Conservation (phyloP, 2,797 vertebrate genomes). For the Oceanodroma leucorhoa region DNA sequence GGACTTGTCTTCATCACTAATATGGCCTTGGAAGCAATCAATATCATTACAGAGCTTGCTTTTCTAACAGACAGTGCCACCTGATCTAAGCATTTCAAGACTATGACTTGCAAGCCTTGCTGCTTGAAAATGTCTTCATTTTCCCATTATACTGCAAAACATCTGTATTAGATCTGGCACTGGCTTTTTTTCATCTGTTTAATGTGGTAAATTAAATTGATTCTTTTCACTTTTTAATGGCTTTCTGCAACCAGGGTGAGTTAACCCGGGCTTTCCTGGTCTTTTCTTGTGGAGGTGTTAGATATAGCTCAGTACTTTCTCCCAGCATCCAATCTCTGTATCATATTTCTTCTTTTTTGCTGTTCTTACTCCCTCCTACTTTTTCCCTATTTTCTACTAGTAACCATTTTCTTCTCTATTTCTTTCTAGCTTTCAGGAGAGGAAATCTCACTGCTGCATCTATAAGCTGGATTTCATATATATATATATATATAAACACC, state of each 20-base stretch:
- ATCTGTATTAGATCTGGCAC: conserved; percentile 18
- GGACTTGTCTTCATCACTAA: conserved; percentile 83
- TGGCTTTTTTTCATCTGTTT: conserved; percentile 1
- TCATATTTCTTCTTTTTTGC: background rate
- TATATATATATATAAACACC: background rate
- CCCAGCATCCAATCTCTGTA: background rate
- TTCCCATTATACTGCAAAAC: conserved; percentile 20
- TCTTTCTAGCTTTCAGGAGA: background rate
- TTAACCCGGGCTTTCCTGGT: background rate
- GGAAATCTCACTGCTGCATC: background rate
- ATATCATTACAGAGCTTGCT: conserved; percentile 85
- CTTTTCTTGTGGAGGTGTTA: background rate
- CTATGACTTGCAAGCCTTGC: conserved; percentile 1
- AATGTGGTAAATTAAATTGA: conserved; percentile 47
- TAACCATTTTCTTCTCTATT: background rate
- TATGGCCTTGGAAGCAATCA: conserved; percentile 85
- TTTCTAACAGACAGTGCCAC: conserved; percentile 61
- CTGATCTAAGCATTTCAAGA: conserved; percentile 76
- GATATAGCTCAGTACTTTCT: background rate
- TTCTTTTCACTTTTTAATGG: conserved; percentile 15
- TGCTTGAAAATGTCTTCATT: conserved; percentile 66
- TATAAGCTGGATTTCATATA: background rate
- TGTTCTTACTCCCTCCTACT: background rate
- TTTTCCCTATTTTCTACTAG: background rate
- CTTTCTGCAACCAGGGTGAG: background rate